Percentiles rank a stretch among this genome's conserved stretches.
phyloP scores from a whole-genome alignment of 2,113 vertebrate genomes.

The Crotalus helleri region DNA sequence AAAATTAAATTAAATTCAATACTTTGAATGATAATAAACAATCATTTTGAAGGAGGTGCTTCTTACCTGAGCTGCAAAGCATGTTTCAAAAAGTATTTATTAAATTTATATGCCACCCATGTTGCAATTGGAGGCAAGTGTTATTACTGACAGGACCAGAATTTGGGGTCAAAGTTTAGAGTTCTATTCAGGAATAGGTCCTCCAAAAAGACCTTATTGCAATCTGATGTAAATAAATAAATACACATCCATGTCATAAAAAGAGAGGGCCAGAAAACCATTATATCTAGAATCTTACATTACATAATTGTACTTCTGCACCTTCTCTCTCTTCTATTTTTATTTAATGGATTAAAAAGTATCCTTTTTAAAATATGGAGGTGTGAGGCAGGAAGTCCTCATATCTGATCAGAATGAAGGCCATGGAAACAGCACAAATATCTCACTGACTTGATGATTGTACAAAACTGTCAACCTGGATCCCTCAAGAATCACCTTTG shows the following conservation, averaged over 20 bases:
- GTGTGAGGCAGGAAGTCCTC: constrained; percentile 31
- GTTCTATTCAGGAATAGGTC: not conserved
- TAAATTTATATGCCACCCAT: not conserved
- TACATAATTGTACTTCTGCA: not conserved
- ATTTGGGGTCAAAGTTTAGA: not conserved
- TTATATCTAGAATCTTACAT: not conserved
- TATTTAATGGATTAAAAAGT: not conserved
- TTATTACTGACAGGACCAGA: not conserved
- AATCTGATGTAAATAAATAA: not conserved
- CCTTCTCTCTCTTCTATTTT: constrained; percentile 7
- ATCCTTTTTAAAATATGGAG: constrained; percentile 9
- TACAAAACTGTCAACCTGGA: constrained; percentile 61
- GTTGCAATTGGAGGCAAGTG: not conserved
- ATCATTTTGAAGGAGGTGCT: not conserved
- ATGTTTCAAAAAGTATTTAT: not conserved
- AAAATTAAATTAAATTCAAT: not conserved
- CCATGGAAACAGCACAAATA: constrained; percentile 45
- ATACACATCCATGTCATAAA: not conserved
- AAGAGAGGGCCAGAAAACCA: not conserved
- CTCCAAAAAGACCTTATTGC: not conserved
- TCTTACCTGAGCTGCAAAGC: not conserved
- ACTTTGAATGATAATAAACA: not conserved
- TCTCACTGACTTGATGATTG: constrained; percentile 55
- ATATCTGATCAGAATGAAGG: constrained; percentile 37
- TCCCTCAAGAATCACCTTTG: constrained; percentile 27